These are phyloP conservation scores for Xylocopa sonorina DNA, from an alignment of 1,140 invertebrate genomes.

Conservation along the genomic window DNA sequence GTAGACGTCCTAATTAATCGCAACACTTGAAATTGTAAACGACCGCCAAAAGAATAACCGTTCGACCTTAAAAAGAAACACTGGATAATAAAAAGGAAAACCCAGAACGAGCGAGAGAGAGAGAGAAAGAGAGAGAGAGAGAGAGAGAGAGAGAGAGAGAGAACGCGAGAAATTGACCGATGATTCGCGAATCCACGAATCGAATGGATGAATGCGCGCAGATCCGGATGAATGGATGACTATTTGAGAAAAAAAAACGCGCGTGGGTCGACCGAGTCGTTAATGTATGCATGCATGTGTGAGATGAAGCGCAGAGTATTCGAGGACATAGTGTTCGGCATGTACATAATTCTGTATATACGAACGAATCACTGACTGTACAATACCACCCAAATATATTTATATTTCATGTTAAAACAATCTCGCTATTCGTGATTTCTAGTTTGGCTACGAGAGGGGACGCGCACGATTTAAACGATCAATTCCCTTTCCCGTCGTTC, in stretches of 20 bases:
- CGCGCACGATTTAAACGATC: not conserved
- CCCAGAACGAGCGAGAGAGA: too few relatives aligned
- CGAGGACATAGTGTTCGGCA: constrained; percentile 64
- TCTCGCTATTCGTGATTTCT: constrained; percentile 26
- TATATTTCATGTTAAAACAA: constrained; percentile 75
- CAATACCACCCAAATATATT: constrained; percentile 75
- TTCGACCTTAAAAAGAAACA: constrained; percentile 7
- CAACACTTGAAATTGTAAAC: constrained; percentile 32
- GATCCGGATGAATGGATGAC: constrained; percentile 36
- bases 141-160: not conserved
- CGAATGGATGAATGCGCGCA: constrained; percentile 42
- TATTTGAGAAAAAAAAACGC: constrained; percentile 20
- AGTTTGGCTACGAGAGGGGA: not conserved
- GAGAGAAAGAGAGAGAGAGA: not conserved
- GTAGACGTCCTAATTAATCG: constrained; percentile 50
- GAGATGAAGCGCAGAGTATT: constrained; percentile 54
- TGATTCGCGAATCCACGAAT: constrained; percentile 37
- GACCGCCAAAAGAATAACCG: constrained; percentile 28
- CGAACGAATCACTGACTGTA: constrained; percentile 74
- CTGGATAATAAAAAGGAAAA: constrained; percentile 21
- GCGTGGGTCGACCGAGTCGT: constrained; percentile 20
- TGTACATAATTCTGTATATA: constrained; percentile 74
- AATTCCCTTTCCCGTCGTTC: not conserved
- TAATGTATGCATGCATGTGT: constrained; percentile 21
- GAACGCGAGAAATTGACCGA: not conserved